phyloP scores from a whole-genome alignment of 2,888 invertebrate species.

The Orthosia gracilis region DNA sequence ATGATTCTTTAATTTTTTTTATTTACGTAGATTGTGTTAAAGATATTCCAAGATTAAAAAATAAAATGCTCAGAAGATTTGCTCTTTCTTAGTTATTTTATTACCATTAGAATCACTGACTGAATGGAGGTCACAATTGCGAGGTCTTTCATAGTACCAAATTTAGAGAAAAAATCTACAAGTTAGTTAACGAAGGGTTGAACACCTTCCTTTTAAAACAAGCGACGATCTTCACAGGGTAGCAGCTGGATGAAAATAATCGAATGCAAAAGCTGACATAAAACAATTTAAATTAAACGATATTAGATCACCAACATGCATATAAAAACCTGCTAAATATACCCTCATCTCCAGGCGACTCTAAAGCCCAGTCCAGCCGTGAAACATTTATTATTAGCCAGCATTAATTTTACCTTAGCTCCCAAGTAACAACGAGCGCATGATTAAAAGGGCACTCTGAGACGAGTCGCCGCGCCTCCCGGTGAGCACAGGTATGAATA shows the following conservation, averaged over 20 bases:
- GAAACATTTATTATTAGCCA: constrained; percentile 28
- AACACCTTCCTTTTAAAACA: too few relatives aligned
- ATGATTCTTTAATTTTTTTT: too few relatives aligned
- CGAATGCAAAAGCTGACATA: not conserved
- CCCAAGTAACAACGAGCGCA: constrained; percentile 16
- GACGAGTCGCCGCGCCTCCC: constrained; percentile 15
- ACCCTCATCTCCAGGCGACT: constrained; percentile 10
- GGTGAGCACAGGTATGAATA: constrained; percentile 44
- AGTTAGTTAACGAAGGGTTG: not conserved
- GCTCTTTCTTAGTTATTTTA: too few relatives aligned
- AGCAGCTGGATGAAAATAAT: not conserved
- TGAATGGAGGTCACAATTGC: not conserved
- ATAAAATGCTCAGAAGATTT: too few relatives aligned
- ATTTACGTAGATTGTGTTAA: too few relatives aligned
- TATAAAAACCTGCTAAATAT: not conserved
- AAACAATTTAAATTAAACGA: not conserved
- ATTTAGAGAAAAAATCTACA: not conserved
- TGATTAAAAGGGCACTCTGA: constrained; percentile 34
- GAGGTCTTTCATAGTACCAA: not conserved
- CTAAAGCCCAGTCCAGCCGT: constrained; percentile 28
- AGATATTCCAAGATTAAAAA: not conserved
- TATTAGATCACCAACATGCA: not conserved
- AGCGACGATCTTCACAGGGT: not conserved
- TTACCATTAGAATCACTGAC: too few relatives aligned
- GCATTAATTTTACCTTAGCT: constrained; percentile 10